phyloP scores from a whole-genome alignment of 2,888 invertebrate species.

The Leptinotarsa tumamoca region DNA sequence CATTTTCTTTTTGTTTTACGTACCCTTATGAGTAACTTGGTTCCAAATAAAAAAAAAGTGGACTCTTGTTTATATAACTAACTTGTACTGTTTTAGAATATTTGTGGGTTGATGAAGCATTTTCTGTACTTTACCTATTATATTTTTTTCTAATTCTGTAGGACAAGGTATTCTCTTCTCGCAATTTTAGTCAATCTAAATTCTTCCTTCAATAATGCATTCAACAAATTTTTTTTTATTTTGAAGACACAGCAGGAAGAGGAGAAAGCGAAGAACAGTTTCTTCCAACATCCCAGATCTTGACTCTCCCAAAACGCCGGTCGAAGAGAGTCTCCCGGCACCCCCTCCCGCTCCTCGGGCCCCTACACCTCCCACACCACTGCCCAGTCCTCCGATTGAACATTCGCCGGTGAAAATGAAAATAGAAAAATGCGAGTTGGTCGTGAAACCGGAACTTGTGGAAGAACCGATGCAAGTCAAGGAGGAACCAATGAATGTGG shows the following conservation, averaged over 20 bases:
- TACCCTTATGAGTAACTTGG: too few relatives aligned
- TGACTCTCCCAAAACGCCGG: slow-evolving; percentile 39
- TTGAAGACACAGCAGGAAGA: slow-evolving; percentile 51
- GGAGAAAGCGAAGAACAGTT: slow-evolving; percentile 57
- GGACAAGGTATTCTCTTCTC: too few relatives aligned
- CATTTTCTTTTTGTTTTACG: too few relatives aligned
- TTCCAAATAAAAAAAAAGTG: too few relatives aligned
- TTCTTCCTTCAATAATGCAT: not conserved
- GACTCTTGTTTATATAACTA: too few relatives aligned
- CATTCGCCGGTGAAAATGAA: slow-evolving; percentile 42
- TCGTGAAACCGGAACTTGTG: slow-evolving; percentile 36
- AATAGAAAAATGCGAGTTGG: slow-evolving; percentile 38
- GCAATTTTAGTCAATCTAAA: not conserved
- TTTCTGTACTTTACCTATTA: too few relatives aligned
- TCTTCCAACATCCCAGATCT: slow-evolving; percentile 53
- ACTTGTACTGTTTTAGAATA: too few relatives aligned
- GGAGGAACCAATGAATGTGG: slow-evolving; percentile 49
- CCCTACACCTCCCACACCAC: slow-evolving; percentile 32
- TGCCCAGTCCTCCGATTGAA: slow-evolving; percentile 20
- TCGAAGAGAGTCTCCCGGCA: slow-evolving; percentile 45
- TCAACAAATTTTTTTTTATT: slow-evolving; percentile 26
- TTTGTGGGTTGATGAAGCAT: too few relatives aligned
- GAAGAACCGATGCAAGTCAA: slow-evolving; percentile 52
- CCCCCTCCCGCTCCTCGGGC: slow-evolving; percentile 39
- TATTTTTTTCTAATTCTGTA: too few relatives aligned